A percentile compares a stretch with the other conserved stretches of the same genome.
Conservation (phyloP, 2,113 vertebrate genomes). For the Tenebrosternarchus preto region DNA sequence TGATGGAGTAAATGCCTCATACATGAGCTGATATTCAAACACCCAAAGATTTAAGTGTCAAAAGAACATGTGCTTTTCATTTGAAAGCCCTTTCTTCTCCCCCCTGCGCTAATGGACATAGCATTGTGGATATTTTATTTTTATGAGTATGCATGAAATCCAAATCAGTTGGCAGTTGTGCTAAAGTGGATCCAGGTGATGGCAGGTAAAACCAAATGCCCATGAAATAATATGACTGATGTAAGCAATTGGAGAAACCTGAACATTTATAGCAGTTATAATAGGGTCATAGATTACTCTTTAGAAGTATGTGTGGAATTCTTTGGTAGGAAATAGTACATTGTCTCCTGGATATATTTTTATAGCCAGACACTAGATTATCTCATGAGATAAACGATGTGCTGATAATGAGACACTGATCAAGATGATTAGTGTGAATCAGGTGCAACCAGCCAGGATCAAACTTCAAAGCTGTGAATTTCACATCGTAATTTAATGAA, state of each 20-base stretch:
- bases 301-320: not conserved
- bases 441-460: not conserved
- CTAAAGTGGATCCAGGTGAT: constrained; percentile 64
- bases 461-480: not conserved
- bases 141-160: constrained; percentile 68
- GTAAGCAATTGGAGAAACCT: not conserved
- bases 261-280: not conserved
- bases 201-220: constrained; percentile 56
- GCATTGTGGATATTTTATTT: constrained; percentile 64
- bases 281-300: too few species aligned
- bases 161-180: constrained; percentile 54
- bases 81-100: constrained; percentile 52
- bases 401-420: not conserved
- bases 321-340: not conserved
- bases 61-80: constrained; percentile 68
- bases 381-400: not conserved
- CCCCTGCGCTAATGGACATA: constrained; percentile 53
- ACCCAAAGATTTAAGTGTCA: constrained; percentile 13
- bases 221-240: constrained; percentile 48
- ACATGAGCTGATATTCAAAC: constrained; percentile 33
- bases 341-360: not conserved
- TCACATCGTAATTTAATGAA: too few species aligned
- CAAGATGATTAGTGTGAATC: too few species aligned
- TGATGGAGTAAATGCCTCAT: constrained; percentile 28
- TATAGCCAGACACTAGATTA: not conserved